Evolutionary conservation across 1,140 invertebrate species (phyloP).

Genomic region (Acyrthosiphon pisum): DNA sequence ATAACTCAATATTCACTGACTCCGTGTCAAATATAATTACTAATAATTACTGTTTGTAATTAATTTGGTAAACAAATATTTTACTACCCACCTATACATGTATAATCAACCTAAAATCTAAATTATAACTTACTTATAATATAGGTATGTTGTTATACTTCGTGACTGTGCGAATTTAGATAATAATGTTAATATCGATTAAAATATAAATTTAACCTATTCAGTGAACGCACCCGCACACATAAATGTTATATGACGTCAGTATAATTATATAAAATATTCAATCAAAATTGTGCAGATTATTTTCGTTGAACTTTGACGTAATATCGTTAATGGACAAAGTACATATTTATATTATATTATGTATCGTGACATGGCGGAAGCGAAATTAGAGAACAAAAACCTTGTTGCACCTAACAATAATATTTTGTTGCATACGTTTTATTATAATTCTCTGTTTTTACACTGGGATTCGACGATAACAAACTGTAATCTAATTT

Average conservation of each 20-base stretch:
- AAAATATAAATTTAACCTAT: neutral
- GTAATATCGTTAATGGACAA: neutral
- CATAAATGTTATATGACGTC: neutral
- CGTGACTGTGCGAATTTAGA: neutral
- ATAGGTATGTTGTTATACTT: too few species aligned
- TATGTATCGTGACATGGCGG: neutral
- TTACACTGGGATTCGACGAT: neutral
- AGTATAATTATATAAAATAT: conserved; percentile 18
- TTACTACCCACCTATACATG: neutral
- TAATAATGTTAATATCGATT: neutral
- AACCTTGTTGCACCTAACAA: neutral
- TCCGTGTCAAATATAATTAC: neutral
- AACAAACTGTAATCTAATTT: neutral
- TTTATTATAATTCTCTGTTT: neutral
- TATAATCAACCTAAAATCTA: neutral
- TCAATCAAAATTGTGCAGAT: conserved; percentile 1
- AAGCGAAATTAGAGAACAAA: neutral
- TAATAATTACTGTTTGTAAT: neutral
- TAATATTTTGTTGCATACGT: neutral
- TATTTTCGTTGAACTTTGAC: neutral
- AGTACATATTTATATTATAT: neutral
- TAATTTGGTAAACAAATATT: neutral
- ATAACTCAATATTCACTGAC: neutral
- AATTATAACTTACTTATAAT: neutral
- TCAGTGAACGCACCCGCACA: neutral